Conservation (phyloP, 2,888 invertebrate species). For the Nasonia oneida region DNA sequence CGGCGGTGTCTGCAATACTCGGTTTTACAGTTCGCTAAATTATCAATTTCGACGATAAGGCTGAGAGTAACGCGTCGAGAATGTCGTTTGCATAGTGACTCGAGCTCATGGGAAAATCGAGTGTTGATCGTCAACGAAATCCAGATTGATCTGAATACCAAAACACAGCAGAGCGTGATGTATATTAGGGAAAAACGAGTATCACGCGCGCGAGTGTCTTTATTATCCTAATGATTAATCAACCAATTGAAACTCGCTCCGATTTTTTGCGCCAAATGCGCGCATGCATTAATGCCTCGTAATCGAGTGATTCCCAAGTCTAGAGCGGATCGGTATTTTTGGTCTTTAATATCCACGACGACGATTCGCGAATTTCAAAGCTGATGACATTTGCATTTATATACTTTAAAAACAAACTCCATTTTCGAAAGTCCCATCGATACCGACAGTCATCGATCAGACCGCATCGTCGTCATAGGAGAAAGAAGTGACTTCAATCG, state of each 20-base stretch:
- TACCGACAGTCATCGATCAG: background rate
- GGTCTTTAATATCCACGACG: background rate
- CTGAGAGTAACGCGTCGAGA: background rate
- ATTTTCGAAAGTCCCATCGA: background rate
- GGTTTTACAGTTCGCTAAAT: background rate
- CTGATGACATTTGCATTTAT: background rate
- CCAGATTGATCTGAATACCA: background rate
- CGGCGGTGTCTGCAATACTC: background rate
- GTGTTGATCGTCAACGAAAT: background rate
- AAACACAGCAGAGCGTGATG: background rate
- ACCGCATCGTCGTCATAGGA: background rate
- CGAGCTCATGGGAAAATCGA: background rate
- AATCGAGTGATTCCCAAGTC: background rate
- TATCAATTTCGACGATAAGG: background rate
- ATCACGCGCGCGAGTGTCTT: no score
- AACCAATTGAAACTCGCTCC: background rate
- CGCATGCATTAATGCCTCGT: background rate
- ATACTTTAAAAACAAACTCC: background rate
- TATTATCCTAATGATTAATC: constrained; percentile 11
- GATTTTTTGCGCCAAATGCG: background rate
- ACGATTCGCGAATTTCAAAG: background rate
- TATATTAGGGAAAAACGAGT: background rate
- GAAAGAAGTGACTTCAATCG: background rate
- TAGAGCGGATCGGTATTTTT: background rate
- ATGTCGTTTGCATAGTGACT: background rate